phyloP scores from a whole-genome alignment of 2,113 vertebrate genomes.

The Neolamprologus tretocephalus region DNA sequence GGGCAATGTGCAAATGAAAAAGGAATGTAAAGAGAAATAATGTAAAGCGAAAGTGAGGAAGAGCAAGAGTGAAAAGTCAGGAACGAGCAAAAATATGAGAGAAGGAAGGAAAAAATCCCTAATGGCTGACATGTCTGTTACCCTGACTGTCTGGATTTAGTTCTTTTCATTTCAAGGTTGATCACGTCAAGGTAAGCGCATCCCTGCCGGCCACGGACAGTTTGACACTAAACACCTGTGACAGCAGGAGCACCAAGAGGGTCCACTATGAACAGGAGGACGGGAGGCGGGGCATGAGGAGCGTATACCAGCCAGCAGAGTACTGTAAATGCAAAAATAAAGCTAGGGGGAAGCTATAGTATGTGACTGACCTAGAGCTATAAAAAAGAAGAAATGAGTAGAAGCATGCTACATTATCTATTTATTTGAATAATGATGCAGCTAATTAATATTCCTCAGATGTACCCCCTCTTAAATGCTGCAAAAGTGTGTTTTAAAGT shows the following conservation, averaged over 20 bases:
- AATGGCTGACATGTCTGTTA: neutral
- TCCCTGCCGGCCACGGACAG: neutral
- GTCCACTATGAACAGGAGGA: neutral
- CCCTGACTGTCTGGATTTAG: conserved; percentile 10
- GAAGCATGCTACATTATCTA: neutral
- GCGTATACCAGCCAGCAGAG: neutral
- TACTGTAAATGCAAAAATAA: neutral
- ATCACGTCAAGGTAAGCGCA: conserved; percentile 44
- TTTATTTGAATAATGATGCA: neutral
- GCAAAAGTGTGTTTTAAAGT: neutral
- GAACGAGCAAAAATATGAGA: neutral
- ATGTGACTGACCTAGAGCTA: neutral
- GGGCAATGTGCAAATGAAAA: neutral
- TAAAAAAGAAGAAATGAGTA: neutral
- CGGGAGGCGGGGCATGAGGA: neutral
- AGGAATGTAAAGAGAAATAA: neutral
- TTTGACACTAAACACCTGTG: conserved; percentile 37
- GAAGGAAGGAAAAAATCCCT: neutral
- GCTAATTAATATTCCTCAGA: neutral
- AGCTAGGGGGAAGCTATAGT: neutral
- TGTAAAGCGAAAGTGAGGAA: neutral
- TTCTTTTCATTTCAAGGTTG: conserved; percentile 32
- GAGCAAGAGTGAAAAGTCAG: neutral
- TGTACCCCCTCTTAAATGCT: neutral
- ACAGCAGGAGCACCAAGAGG: conserved; percentile 59